Percentiles rank a stretch among this genome's conserved stretches.
These are phyloP conservation scores for Tautogolabrus adspersus DNA, from an alignment of 2,113 vertebrate species.

Conservation along the genomic window DNA sequence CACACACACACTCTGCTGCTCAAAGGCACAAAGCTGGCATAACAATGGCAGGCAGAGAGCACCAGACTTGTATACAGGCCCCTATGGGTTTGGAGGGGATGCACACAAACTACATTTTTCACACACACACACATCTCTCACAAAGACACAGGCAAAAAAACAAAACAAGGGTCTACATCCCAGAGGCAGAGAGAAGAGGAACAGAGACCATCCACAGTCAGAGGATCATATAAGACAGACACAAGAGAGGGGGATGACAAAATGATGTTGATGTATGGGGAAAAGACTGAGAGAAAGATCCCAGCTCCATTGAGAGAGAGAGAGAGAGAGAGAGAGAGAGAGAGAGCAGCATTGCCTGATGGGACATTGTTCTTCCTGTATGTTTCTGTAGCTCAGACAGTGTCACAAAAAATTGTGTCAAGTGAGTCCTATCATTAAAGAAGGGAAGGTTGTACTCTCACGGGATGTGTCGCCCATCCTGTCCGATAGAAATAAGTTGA, in stretches of 20 bases:
- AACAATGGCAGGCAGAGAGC: slow-evolving; percentile 66
- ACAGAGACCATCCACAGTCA: slow-evolving; percentile 43
- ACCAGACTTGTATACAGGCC: slow-evolving; percentile 66
- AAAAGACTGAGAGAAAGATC: slow-evolving; percentile 31
- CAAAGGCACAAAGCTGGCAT: slow-evolving; percentile 71
- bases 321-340: slow-evolving; percentile 16
- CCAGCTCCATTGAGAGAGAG: slow-evolving; percentile 30
- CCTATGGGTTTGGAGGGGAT: slow-evolving; percentile 53
- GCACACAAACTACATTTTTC: slow-evolving; percentile 29
- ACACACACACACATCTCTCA: slow-evolving; percentile 26
- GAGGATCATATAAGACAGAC: slow-evolving; percentile 62
- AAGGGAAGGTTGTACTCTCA: slow-evolving; percentile 38
- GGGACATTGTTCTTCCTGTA: slow-evolving; percentile 32
- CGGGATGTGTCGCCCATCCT: slow-evolving; percentile 25
- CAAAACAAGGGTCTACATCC: slow-evolving; percentile 41
- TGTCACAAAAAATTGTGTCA: slow-evolving; percentile 54
- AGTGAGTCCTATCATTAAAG: slow-evolving; percentile 47
- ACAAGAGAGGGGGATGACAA: slow-evolving; percentile 60
- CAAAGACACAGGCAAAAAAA: slow-evolving; percentile 24
- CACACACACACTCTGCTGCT: slow-evolving; percentile 49
- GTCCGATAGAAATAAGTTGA: slow-evolving; percentile 36
- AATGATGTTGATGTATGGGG: slow-evolving; percentile 54
- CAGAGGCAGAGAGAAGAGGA: slow-evolving; percentile 51
- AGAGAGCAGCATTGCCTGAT: slow-evolving; percentile 25
- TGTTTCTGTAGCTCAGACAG: slow-evolving; percentile 42